Conservation (phyloP, 2,797 vertebrate genomes). For the Brachymystax lenok region DNA sequence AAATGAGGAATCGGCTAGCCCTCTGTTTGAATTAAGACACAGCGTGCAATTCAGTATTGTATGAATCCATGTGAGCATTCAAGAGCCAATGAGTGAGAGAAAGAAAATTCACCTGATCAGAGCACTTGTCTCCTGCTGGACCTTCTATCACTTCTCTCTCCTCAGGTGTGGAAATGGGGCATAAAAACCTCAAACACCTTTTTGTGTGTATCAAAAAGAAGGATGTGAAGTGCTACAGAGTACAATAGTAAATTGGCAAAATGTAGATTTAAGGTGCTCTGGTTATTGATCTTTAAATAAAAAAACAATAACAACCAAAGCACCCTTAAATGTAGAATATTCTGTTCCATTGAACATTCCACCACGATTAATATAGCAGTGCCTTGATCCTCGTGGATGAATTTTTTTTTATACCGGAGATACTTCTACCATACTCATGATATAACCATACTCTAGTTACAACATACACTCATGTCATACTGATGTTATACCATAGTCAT, state of each 20-base stretch:
- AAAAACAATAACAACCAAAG: no score
- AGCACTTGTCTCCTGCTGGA: neutral
- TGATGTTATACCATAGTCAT: no score
- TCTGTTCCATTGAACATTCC: neutral
- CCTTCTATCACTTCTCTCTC: neutral
- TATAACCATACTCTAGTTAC: no score
- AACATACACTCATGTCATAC: no score
- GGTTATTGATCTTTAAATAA: neutral
- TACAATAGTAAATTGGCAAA: no score
- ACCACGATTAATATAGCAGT: neutral
- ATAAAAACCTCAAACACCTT: neutral
- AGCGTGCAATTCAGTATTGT: neutral
- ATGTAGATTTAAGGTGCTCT: neutral
- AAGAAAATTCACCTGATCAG: neutral
- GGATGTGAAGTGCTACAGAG: no score
- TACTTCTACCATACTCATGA: neutral
- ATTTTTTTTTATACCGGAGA: neutral
- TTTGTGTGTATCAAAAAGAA: neutral
- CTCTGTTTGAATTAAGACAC: conserved; percentile 23
- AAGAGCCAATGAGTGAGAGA: neutral
- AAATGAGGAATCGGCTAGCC: conserved; percentile 23
- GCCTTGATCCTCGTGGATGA: neutral
- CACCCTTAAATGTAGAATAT: neutral
- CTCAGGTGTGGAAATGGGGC: neutral
- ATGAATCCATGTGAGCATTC: neutral